Evolutionary conservation across 2,797 vertebrate species (phyloP).

Genomic region (Mionectes olivaceus): DNA sequence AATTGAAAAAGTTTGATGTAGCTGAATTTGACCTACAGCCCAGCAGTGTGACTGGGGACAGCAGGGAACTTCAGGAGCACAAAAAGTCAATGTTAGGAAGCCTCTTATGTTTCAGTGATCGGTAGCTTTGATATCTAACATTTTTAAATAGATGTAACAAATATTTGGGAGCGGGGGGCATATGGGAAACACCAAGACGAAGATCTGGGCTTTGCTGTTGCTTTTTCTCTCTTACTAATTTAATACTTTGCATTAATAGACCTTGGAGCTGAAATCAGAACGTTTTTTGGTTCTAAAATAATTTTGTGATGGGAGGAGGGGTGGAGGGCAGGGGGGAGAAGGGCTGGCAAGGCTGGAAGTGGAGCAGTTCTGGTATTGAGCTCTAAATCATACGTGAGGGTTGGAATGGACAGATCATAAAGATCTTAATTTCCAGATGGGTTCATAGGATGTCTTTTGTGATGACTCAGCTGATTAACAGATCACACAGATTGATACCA

Average conservation of each 20-base stretch:
- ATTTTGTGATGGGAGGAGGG: background rate
- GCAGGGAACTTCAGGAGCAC: background rate
- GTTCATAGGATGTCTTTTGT: background rate
- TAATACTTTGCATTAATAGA: background rate
- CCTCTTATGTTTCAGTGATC: background rate
- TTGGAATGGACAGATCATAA: conserved; percentile 28
- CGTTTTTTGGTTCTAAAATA: background rate
- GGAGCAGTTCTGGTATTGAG: background rate
- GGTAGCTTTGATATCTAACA: background rate
- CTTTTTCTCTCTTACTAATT: background rate
- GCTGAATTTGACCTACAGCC: background rate
- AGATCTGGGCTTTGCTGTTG: background rate
- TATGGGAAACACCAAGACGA: background rate
- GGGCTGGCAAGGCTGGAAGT: background rate
- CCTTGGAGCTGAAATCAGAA: background rate
- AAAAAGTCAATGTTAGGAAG: background rate
- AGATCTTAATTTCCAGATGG: conserved; percentile 47
- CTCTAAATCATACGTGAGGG: conserved; percentile 7
- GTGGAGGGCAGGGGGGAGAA: background rate
- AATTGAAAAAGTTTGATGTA: background rate
- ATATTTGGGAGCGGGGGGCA: background rate
- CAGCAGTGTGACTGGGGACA: background rate
- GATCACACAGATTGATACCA: background rate
- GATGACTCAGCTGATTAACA: conserved; percentile 49
- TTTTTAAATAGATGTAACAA: background rate